Base-by-base conservation (phyloP, 2,888 invertebrate species). In the Tenthredo notha region DNA sequence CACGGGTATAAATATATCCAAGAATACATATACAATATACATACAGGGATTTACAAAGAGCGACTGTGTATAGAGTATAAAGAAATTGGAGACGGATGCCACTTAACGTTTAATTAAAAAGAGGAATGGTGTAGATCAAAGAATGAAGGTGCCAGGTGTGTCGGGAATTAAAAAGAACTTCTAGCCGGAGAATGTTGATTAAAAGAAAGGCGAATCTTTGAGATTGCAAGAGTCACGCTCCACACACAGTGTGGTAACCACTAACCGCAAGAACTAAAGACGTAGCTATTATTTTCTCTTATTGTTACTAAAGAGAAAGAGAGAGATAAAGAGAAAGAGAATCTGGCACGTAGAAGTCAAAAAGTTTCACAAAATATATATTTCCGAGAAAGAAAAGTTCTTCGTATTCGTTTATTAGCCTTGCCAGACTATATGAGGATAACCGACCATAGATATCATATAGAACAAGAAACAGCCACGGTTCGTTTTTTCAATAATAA, bases 171-270 rank as follows among this genome's bases (percentile, higher is more conserved):
- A 33, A 37, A 77, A 47, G 25, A 33, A 18, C 15, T n/a, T 9
- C 75, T 47, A 37, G 2, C 78, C 15, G 58, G 37, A 58, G 33
- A 58, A 80, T 77, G 77, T 77, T 77, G 77, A 58, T 40, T 61
- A 80, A 58, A 58, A 61, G 61, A 37, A 80, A 61, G 37, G 80
- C 61, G 80, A 37, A 80, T 80, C 61, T 61, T 80, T 61, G 37
- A 61, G 58, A 80, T 58, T 58, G 40, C 61, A 29, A 80, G 40
- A 61, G 61, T 61, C 58, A 77, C 77, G 77, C 9, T 77, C 18
- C 77, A 70, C 70, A 33, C 33, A 67, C 33, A 67, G 67, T 67
- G 67, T 33, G 67, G 33, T 25, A 21, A 61, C 25, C 25, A 61
- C 61, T 61, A 25, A 25, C 61, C 61, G 61, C 61, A 61, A 61